phyloP scores from a whole-genome alignment of 2,113 vertebrate genomes.

The Pygoscelis adeliae region DNA sequence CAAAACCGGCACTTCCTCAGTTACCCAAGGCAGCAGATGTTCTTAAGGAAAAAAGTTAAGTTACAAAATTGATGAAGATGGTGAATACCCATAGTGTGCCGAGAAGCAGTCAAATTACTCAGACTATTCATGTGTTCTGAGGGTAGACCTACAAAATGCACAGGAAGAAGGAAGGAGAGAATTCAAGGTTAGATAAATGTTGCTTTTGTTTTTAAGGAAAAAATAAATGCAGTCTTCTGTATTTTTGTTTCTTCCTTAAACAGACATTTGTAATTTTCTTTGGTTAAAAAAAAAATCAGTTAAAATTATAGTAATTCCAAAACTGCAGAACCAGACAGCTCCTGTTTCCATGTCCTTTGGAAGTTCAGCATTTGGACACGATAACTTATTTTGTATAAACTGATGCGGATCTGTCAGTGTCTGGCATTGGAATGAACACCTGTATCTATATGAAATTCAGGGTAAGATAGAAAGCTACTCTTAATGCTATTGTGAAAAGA shows the following conservation, averaged over 20 bases:
- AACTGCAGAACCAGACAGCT: background rate
- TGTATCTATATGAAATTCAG: background rate
- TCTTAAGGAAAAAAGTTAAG: background rate
- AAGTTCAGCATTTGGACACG: background rate
- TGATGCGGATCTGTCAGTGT: accelerated
- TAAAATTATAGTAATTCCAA: background rate
- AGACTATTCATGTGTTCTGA: background rate
- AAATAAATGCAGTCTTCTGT: background rate
- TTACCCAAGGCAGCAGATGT: background rate
- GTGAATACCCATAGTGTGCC: background rate
- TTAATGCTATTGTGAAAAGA: background rate
- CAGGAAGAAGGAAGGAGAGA: background rate
- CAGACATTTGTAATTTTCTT: background rate
- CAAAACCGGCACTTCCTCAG: background rate
- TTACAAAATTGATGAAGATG: background rate
- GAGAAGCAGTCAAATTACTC: background rate
- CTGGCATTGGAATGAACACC: background rate
- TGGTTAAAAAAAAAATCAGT: background rate
- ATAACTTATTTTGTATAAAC: background rate
- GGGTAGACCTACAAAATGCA: background rate
- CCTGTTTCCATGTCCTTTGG: background rate
- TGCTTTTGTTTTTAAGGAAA: background rate
- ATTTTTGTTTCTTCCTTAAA: background rate
- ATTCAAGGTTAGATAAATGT: background rate
- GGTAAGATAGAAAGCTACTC: background rate